Evolutionary conservation across 2,888 invertebrate genomes (phyloP).

Genomic region (Ectropis crepuscularia): DNA sequence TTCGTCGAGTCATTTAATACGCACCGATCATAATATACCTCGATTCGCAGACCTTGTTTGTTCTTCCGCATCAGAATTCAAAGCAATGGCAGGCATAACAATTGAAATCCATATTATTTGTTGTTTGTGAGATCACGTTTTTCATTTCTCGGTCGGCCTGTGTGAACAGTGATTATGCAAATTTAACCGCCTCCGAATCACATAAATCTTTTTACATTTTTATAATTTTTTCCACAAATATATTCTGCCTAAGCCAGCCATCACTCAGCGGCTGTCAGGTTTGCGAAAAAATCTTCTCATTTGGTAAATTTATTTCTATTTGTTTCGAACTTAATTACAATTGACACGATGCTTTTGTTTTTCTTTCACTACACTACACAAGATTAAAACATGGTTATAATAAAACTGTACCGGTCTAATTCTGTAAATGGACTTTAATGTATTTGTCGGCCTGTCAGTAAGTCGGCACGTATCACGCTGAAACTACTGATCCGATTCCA

Average conservation of each 20-base stretch:
- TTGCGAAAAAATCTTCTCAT: slow-evolving; percentile 58
- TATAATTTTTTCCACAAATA: slow-evolving; percentile 73
- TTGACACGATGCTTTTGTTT: neutral
- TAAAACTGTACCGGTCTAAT: too few relatives aligned
- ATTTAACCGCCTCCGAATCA: slow-evolving; percentile 68
- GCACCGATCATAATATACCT: neutral
- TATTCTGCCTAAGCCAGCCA: slow-evolving; percentile 70
- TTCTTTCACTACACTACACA: too few relatives aligned
- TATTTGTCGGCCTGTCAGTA: too few relatives aligned
- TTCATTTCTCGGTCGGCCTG: slow-evolving; percentile 65
- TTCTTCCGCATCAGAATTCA: slow-evolving; percentile 9
- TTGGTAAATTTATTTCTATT: slow-evolving; percentile 58
- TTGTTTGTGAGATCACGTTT: slow-evolving; percentile 71
- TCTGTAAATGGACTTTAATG: too few relatives aligned
- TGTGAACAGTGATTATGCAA: slow-evolving; percentile 72
- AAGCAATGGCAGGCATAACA: slow-evolving; percentile 16
- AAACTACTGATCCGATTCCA: too few relatives aligned
- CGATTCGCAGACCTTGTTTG: neutral
- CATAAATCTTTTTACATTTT: slow-evolving; percentile 79
- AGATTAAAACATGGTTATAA: too few relatives aligned
- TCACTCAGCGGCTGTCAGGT: slow-evolving; percentile 64
- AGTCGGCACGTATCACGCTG: too few relatives aligned
- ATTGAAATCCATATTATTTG: slow-evolving; percentile 48
- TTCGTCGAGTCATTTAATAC: neutral
- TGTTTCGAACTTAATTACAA: slow-evolving; percentile 41